Evolutionary conservation across 2,113 vertebrate species (phyloP), one percentile per base, ranked within the genome.

Genomic region (Cettia cetti): DNA sequence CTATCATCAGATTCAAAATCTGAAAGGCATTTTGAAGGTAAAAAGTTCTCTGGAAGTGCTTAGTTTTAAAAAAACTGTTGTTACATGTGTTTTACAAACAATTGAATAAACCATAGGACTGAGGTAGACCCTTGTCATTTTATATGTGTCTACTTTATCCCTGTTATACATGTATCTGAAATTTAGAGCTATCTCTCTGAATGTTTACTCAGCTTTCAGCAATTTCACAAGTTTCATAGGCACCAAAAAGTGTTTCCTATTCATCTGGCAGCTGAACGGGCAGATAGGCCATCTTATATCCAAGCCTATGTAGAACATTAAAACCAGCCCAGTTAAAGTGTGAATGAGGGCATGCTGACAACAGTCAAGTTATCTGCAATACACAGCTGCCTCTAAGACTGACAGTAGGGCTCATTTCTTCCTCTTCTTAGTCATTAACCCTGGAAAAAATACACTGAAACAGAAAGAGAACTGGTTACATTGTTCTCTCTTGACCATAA

Each of bases 161-260:
- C 28, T 45, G 3, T 35, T 52, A 17, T 45, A 15, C 2, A 37
- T 0, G 1, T 44, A 45, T 3, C 2, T 12, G 7, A 33, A 75
- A 69, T 60, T 83, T 24, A 65, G 16, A 56, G 5, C 6, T 28
- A 2, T 33, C 4, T 56, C 23, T 68, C 37, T 63, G 28, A 57
- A 49, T 13, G 16, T 27, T 84, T 59, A 60, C 5, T 49, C 15
- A 68, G 2, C 4, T 79, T 78, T 75, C 65, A 63, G 20, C 26
- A 65, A 79, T 59, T 88, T 59, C 52, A 71, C 6, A n/a, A 16
- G 14, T 57, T 90, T 60, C 35, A 37, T 4, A 39, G 35, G 6
- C 33, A 50, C 7, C 10, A 54, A 77, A 53, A 70, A 27, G 3
- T 56, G 12, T 20, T 20, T 49, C 14, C 13, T 71, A 23, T 50